These are phyloP conservation scores for Phengaris alcon DNA, from an alignment of 2,888 invertebrate species.

Conservation along the genomic window DNA sequence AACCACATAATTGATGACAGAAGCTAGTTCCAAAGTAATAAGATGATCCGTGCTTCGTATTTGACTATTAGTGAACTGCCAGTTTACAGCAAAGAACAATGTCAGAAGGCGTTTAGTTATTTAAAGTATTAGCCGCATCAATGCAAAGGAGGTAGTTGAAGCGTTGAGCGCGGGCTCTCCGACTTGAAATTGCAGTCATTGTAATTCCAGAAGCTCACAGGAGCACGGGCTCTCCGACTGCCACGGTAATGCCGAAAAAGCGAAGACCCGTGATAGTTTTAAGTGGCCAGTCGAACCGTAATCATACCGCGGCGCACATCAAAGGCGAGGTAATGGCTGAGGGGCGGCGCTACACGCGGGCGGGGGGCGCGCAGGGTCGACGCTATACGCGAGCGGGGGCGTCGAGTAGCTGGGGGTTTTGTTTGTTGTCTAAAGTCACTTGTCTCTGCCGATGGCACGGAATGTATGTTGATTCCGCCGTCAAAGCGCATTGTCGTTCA, in stretches of 20 bases:
- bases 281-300: slow-evolving; percentile 68
- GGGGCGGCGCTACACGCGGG: slow-evolving; percentile 51
- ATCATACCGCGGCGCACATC: slow-evolving; percentile 69
- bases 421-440: slow-evolving; percentile 61
- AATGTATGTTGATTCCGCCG: slow-evolving; percentile 40
- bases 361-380: slow-evolving; percentile 24
- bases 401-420: slow-evolving; percentile 57
- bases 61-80: background rate
- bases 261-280: slow-evolving; percentile 52
- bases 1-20: no score
- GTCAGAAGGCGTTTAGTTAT: background rate
- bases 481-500: slow-evolving; percentile 35
- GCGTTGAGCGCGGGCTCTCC: background rate
- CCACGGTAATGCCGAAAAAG: slow-evolving; percentile 35
- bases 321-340: slow-evolving; percentile 72
- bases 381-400: slow-evolving; percentile 38
- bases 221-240: no score
- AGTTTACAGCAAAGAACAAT: background rate
- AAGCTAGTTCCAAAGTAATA: no score
- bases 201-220: background rate
- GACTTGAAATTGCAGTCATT: background rate
- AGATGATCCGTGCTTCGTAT: background rate
- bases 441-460: slow-evolving; percentile 41
- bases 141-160: background rate
- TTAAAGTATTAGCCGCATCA: background rate